Evolutionary conservation across 2,888 invertebrate species (phyloP), one percentile per base, ranked within the genome.

Genomic region (Danaus chrysippus): DNA sequence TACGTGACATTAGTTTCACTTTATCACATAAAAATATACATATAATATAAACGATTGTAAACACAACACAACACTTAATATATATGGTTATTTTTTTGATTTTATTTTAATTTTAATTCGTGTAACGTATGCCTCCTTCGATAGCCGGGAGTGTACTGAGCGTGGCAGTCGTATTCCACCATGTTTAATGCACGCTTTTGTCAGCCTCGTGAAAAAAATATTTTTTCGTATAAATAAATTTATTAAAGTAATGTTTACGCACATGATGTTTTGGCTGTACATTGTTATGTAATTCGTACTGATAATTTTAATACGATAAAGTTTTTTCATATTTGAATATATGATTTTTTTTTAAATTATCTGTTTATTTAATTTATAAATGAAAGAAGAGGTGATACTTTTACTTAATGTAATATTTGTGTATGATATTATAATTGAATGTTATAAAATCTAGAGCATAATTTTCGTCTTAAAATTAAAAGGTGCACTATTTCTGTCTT

Each of bases 131-230:
- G 84, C 75, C 74, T 69, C 75, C 79, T 76, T 69, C 82, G 76
- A 75, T 78, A 84, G 85, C 82, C 83, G 83, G 77, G 81, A 75
- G 80, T 78, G 76, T 71, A 88, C 88, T 89, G 86, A 85, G 59
- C 73, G 68, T 73, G 77, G 76, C 81, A 76, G 72, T 79, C 73
- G 72, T 66, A 70, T 76, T 67, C 79, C 71, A 83, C 84, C 87
- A 84, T 87, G 86, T 87, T 87, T 83, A 86, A 85, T 83, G 84
- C 87, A 82, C 82, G 79, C 75, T 71, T 73, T 74, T 73, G 78
- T 81, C 74, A 77, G 76, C 70, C 73, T 76, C 80, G 81, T 81
- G 79, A 84, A 86, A 86, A 83, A 73, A 76, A 74, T n/a, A 73
- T 61, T 62, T 54, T 73, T 73, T 72, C 69, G 73, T 81, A 84